Percentiles rank a stretch among this genome's conserved stretches.
These are phyloP conservation scores for Anastrepha ludens DNA, from an alignment of 1,140 invertebrate genomes.

Conservation along the genomic window DNA sequence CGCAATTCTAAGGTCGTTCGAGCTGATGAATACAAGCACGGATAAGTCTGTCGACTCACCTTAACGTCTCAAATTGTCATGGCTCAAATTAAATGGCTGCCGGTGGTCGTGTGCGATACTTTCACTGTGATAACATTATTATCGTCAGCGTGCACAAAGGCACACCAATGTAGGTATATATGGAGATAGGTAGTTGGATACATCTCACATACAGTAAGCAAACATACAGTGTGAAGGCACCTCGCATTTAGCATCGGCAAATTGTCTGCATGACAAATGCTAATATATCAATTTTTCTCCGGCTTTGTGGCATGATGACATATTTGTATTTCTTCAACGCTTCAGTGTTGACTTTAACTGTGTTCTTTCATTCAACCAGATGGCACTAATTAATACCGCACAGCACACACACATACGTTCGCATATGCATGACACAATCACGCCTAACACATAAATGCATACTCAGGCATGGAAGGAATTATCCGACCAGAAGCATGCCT, in stretches of 20 bases:
- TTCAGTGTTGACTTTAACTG: neutral
- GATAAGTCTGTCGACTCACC: neutral
- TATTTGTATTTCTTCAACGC: neutral
- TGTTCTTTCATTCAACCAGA: conserved; percentile 25
- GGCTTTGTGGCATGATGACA: neutral
- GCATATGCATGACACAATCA: neutral
- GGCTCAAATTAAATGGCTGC: conserved; percentile 47
- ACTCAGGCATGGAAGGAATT: too few relatives aligned
- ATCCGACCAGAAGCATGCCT: too few relatives aligned
- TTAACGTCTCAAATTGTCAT: conserved; percentile 5
- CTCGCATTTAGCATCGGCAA: conserved; percentile 48
- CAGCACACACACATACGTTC: neutral
- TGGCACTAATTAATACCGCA: conserved; percentile 36
- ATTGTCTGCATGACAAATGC: conserved; percentile 52
- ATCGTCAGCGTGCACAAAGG: conserved; percentile 37
- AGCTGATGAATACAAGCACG: neutral
- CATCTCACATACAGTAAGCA: neutral
- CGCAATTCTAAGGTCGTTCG: conserved; percentile 29
- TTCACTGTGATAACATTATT: conserved; percentile 57
- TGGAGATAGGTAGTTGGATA: neutral
- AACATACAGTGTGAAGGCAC: neutral
- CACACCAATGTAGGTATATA: neutral
- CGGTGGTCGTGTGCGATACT: conserved; percentile 53
- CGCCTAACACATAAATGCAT: too few relatives aligned
- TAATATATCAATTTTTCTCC: conserved; percentile 42